Percentiles rank a stretch among this genome's conserved stretches.
Conservation (phyloP, 2,113 vertebrate genomes). For the Cochlearius cochlearius region DNA sequence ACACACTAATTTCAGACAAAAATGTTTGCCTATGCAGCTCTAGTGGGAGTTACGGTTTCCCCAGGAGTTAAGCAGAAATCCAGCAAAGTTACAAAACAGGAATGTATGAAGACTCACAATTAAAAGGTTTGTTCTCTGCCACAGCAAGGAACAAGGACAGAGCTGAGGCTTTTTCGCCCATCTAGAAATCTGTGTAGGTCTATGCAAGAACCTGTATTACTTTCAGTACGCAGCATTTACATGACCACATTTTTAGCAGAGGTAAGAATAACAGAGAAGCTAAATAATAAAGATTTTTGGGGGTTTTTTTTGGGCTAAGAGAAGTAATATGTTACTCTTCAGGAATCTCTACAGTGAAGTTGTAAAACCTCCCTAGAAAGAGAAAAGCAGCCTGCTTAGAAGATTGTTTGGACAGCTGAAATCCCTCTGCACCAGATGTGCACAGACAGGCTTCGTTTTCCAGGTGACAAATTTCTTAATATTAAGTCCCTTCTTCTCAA, state of each 20-base stretch:
- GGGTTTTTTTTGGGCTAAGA: not conserved
- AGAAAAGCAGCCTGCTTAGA: not conserved
- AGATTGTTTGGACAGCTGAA: not conserved
- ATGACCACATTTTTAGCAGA: not conserved
- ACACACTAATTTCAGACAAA: not conserved
- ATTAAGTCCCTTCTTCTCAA: not conserved
- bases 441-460: not conserved
- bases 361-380: not conserved
- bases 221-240: not conserved
- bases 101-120: not conserved
- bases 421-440: not conserved
- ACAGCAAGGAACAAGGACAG: not conserved
- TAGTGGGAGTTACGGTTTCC: not conserved
- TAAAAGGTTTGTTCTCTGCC: not conserved
- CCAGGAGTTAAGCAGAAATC: not conserved
- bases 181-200: not conserved
- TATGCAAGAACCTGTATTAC: not conserved
- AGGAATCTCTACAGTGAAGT: not conserved
- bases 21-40: not conserved
- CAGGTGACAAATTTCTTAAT: not conserved
- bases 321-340: not conserved
- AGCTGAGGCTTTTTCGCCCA: not conserved
- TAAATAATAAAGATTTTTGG: not conserved
- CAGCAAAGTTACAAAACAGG: not conserved
- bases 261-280: not conserved